A percentile compares a stretch with the other conserved stretches of the same genome.
phyloP scores from a whole-genome alignment of 2,113 vertebrate genomes.

The Centropristis striata region DNA sequence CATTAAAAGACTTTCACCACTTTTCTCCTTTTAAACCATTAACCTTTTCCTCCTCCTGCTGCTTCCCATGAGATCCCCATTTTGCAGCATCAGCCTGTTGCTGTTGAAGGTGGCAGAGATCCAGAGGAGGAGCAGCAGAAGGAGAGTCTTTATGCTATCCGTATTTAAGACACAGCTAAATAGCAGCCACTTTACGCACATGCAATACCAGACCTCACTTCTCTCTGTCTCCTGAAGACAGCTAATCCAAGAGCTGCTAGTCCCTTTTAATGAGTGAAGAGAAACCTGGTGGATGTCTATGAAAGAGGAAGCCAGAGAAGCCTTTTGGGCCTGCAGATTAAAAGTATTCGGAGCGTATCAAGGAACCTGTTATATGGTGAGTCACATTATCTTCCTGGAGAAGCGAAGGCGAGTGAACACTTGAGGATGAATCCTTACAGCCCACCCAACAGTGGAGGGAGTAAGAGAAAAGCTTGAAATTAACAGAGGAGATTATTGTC shows the following conservation, averaged over 20 bases:
- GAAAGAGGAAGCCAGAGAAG: constrained; percentile 47
- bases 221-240: constrained; percentile 37
- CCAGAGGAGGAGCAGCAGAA: constrained; percentile 34
- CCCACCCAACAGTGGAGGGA: constrained; percentile 29
- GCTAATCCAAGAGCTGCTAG: constrained; percentile 60
- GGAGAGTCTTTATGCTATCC: constrained; percentile 30
- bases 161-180: constrained; percentile 55
- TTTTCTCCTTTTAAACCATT: constrained; percentile 12
- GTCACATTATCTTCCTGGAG: constrained; percentile 55
- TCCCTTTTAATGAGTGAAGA: constrained; percentile 57
- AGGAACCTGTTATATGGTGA: constrained; percentile 64
- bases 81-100: constrained; percentile 15
- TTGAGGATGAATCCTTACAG: constrained; percentile 46
- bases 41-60: constrained; percentile 20
- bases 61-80: constrained; percentile 6
- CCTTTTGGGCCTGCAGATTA: constrained; percentile 62
- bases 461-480: constrained; percentile 45
- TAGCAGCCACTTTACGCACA: constrained; percentile 39
- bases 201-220: constrained; percentile 36
- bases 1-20: constrained; percentile 15
- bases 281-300: constrained; percentile 53
- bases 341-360: constrained; percentile 56
- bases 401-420: constrained; percentile 21
- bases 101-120: constrained; percentile 37
- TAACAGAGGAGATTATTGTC: constrained; percentile 53